A percentile compares a stretch with the other conserved stretches of the same genome.
phyloP scores from a whole-genome alignment of 2,113 vertebrate genomes.

The Chionomys nivalis region DNA sequence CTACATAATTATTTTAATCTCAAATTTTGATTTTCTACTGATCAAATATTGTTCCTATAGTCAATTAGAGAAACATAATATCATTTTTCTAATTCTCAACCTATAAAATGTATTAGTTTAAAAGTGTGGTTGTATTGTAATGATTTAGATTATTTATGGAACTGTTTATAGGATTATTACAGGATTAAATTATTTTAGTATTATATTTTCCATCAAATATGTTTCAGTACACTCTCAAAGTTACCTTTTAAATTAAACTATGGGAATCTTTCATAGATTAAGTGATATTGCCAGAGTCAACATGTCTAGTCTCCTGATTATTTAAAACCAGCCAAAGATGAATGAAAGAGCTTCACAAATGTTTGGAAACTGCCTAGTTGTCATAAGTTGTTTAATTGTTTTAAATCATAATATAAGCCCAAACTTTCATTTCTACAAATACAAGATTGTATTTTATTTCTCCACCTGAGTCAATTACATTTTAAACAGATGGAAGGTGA shows the following conservation, averaged over 20 bases:
- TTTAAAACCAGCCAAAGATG: not conserved
- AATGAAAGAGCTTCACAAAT: not conserved
- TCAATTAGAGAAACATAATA: not conserved
- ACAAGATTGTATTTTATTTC: not conserved
- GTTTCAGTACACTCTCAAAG: not conserved
- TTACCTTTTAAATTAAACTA: constrained; percentile 5
- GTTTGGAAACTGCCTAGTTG: not conserved
- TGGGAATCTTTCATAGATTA: not conserved
- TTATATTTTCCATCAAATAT: not conserved
- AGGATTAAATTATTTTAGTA: not conserved
- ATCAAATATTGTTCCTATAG: not conserved
- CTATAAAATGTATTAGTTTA: not conserved
- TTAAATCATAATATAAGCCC: not conserved
- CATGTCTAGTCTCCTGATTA: not conserved
- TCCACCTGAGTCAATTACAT: not conserved
- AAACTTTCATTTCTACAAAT: not conserved
- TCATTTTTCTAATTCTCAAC: not conserved
- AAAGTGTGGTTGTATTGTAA: not conserved
- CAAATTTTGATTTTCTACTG: constrained; percentile 45
- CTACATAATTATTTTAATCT: constrained; percentile 4
- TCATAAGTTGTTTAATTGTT: not conserved
- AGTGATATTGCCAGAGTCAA: constrained; percentile 10
- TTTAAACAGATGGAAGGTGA: not conserved
- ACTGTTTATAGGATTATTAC: not conserved
- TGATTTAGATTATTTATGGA: not conserved